phyloP scores from a whole-genome alignment of 2,888 invertebrate genomes.

The Mesorhabditis sp. region DNA sequence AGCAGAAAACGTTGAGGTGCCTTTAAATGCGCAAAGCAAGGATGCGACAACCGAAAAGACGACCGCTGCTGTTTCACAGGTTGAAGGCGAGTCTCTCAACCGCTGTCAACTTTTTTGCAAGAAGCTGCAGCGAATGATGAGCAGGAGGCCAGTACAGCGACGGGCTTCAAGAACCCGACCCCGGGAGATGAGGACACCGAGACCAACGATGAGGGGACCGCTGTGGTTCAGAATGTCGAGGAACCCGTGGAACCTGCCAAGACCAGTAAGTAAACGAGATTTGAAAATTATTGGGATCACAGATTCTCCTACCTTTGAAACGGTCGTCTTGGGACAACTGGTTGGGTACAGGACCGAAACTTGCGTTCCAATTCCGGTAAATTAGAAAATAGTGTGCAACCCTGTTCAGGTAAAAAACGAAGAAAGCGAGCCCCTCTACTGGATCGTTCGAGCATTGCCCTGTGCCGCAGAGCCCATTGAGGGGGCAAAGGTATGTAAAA shows the following conservation, averaged over 20 bases:
- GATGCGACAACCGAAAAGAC: no score
- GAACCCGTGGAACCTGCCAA: neutral
- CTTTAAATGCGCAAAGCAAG: no score
- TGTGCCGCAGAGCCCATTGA: neutral
- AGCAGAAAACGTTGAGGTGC: no score
- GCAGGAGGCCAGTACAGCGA: neutral
- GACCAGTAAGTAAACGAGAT: neutral
- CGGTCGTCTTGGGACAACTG: neutral
- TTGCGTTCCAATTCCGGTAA: slow-evolving; percentile 1
- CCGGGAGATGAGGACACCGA: neutral
- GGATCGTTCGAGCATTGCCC: neutral
- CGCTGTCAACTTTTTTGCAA: no score
- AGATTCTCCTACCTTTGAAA: neutral
- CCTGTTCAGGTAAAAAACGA: neutral
- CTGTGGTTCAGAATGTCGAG: neutral
- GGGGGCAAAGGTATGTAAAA: neutral
- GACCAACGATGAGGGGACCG: neutral
- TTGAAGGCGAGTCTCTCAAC: no score
- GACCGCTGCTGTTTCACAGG: no score
- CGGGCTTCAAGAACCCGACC: neutral
- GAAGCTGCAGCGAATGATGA: neutral
- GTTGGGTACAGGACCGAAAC: neutral
- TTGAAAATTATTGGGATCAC: neutral
- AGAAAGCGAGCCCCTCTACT: slow-evolving; percentile 2
- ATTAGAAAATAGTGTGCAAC: neutral